These are phyloP conservation scores for Dynastes maya DNA, from an alignment of 2,888 invertebrate species.

Conservation along the genomic window DNA sequence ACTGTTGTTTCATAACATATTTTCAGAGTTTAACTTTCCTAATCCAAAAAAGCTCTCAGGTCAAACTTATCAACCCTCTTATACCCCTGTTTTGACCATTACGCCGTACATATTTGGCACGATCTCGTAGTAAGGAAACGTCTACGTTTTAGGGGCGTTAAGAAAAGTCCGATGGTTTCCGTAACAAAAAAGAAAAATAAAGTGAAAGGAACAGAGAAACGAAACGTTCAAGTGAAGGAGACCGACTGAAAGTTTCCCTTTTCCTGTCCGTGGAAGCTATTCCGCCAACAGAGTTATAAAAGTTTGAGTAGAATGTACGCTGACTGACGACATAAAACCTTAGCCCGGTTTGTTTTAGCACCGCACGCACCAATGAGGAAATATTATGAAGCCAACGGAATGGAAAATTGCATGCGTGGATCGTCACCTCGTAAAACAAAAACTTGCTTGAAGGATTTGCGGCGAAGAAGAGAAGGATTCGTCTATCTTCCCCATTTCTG, in stretches of 20 bases:
- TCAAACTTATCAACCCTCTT: constrained; percentile 25
- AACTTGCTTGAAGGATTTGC: constrained; percentile 48
- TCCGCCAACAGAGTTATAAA: constrained; percentile 56
- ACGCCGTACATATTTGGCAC: constrained; percentile 20
- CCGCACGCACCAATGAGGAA: constrained; percentile 56
- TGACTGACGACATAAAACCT: constrained; percentile 55
- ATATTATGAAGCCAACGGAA: constrained; percentile 57
- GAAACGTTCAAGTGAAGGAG: constrained; percentile 50
- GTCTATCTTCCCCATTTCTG: constrained; percentile 26
- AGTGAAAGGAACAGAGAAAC: constrained; percentile 7
- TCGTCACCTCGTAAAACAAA: constrained; percentile 58
- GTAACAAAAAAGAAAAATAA: constrained; percentile 34
- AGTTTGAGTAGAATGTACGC: constrained; percentile 57
- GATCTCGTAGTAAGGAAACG: constrained; percentile 3
- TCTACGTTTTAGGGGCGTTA: constrained; percentile 21
- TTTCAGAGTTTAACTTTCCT: constrained; percentile 10
- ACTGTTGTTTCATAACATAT: not conserved
- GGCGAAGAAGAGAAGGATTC: constrained; percentile 25
- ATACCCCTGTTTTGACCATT: constrained; percentile 14
- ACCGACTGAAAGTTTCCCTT: constrained; percentile 55
- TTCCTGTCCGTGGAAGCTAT: constrained; percentile 51
- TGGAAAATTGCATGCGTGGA: constrained; percentile 59
- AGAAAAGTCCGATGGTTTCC: constrained; percentile 19
- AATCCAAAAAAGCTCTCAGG: constrained; percentile 10
- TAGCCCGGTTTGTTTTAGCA: constrained; percentile 49